Conservation (phyloP, 1,140 invertebrate genomes). For the Conus betulinus region DNA sequence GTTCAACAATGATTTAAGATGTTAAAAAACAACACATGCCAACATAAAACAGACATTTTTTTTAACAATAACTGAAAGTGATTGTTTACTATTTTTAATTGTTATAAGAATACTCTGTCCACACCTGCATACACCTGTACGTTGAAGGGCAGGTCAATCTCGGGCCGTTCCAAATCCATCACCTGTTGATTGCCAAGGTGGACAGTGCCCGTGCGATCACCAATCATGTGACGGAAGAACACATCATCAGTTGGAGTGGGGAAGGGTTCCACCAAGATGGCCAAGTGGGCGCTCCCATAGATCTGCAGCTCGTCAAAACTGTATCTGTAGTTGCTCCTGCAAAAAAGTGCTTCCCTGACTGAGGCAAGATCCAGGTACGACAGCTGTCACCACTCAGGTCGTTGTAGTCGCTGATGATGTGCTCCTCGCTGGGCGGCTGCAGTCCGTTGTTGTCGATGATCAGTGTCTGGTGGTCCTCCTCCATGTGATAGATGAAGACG, state of each 20-base stretch:
- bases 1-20: too few species aligned
- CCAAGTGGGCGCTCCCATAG: slow-evolving; percentile 62
- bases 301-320: slow-evolving; percentile 66
- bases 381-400: slow-evolving; percentile 59
- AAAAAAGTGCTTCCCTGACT: slow-evolving; percentile 61
- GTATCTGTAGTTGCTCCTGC: slow-evolving; percentile 56
- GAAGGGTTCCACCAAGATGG: slow-evolving; percentile 60
- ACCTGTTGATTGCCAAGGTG: slow-evolving; percentile 59
- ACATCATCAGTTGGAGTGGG: slow-evolving; percentile 51
- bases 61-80: too few species aligned
- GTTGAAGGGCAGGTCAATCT: slow-evolving; percentile 67
- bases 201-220: slow-evolving; percentile 64
- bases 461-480: slow-evolving; percentile 60
- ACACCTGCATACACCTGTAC: slow-evolving; percentile 58
- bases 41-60: too few species aligned
- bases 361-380: slow-evolving; percentile 63
- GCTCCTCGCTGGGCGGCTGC: slow-evolving; percentile 49
- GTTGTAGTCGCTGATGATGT: slow-evolving; percentile 58
- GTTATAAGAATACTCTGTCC: neutral
- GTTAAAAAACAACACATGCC: too few species aligned
- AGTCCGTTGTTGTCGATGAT: slow-evolving; percentile 63
- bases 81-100: neutral
- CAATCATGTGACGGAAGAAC: slow-evolving; percentile 66
- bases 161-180: slow-evolving; percentile 59
- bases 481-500: slow-evolving; percentile 65